Evolutionary conservation across 1,140 invertebrate genomes (phyloP).

Genomic region (Leptinotarsa texana): DNA sequence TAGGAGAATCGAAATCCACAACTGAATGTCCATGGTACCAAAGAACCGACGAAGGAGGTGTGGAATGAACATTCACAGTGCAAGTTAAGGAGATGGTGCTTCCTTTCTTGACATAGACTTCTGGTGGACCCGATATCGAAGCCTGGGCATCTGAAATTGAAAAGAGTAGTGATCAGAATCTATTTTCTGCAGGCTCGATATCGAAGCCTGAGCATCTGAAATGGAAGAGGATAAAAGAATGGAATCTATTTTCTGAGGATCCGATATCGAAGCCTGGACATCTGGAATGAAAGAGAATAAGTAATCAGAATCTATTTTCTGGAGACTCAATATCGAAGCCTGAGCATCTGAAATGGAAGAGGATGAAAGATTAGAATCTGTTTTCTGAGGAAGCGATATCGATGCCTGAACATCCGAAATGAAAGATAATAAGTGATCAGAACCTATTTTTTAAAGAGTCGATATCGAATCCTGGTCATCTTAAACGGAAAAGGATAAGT

Average conservation of each 20-base stretch:
- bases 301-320: too few relatives aligned
- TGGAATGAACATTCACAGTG: slow-evolving; percentile 84
- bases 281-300: slow-evolving; percentile 59
- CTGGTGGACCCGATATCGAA: slow-evolving; percentile 80
- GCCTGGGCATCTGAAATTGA: slow-evolving; percentile 75
- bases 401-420: slow-evolving; percentile 78
- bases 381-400: too few relatives aligned
- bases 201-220: too few relatives aligned
- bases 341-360: too few relatives aligned
- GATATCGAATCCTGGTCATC: too few relatives aligned
- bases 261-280: slow-evolving; percentile 81
- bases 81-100: slow-evolving; percentile 89
- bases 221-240: too few relatives aligned
- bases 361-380: too few relatives aligned
- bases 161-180: too few relatives aligned
- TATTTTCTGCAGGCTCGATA: too few relatives aligned
- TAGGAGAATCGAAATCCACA: slow-evolving; percentile 83
- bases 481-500: too few relatives aligned
- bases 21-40: slow-evolving; percentile 82
- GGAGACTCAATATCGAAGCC: too few relatives aligned
- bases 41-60: slow-evolving; percentile 73
- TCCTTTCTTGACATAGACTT: slow-evolving; percentile 87
- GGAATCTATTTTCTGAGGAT: slow-evolving; percentile 56
- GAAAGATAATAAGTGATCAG: not conserved
- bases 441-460: too few relatives aligned